Base-by-base conservation (phyloP, 2,797 vertebrate species). In the Glyptemys insculpta region DNA sequence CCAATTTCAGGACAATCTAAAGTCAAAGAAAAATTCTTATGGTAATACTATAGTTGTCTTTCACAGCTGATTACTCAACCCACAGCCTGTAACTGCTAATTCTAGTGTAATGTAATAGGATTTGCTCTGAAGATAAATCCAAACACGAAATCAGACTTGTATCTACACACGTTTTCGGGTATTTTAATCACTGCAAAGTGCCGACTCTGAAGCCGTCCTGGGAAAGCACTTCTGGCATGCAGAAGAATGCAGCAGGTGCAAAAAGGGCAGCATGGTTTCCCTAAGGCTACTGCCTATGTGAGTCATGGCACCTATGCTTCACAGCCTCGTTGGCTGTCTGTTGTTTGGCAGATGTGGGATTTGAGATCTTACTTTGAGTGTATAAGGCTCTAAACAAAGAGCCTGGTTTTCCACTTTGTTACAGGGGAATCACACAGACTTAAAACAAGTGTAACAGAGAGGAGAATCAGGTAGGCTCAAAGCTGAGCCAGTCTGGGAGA, bases 21-120 rank as follows among this genome's bases (percentile, higher is more conserved):
- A 5, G 34, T 62, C 2, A 9, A 12, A 15, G 3, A 62, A 53
- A 52, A 19, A 49, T 2, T 81, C 37, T 18, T 9, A 4, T 44
- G 6, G 3, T 79, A 0, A 14, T 72, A 92, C 2, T 29, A 9
- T 49, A 84, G 8, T 81, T 53, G 14, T 8, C 23, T 79, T 1
- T 56, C 59, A 56, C n/a, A 79, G 68, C 44, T 85, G 25, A 80
- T 85, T 57, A 87, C 85, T 76, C 11, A 6, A 5, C 31, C 53
- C 88, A n/a, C 14, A 6, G 18, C 49, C 87, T 29, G 10, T 89
- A 87, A 65, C 10, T 59, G 25, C 4, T 91, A 90, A 81, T 95
- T 91, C 25, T 56, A 87, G 15, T 2, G 3, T 1, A 7, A 54
- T 52, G 25, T 91, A 74, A 82, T 74, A 79, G 79, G 56, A 74